A percentile compares a stretch with the other conserved stretches of the same genome.
Evolutionary conservation across 2,797 vertebrate genomes (phyloP).

Genomic region (Pseudocheirus occidentalis): DNA sequence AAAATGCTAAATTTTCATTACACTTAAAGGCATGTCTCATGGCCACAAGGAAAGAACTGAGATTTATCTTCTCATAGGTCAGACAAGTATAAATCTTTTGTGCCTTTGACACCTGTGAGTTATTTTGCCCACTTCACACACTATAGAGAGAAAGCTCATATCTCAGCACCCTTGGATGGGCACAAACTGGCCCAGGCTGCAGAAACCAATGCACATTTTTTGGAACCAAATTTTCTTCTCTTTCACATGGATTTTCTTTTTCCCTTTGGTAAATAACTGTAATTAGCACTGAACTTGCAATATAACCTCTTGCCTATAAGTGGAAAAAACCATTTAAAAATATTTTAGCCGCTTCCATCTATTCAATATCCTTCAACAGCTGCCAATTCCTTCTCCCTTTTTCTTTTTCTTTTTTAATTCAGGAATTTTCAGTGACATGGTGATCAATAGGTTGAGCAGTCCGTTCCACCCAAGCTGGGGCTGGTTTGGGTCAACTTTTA

Average conservation of each 20-base stretch:
- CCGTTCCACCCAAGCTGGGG: background rate
- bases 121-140: constrained; percentile 79
- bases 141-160: constrained; percentile 76
- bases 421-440: background rate
- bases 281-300: constrained; percentile 78
- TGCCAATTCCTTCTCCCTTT: background rate
- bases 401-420: background rate
- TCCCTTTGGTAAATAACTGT: constrained; percentile 76
- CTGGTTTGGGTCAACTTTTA: background rate
- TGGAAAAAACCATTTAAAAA: constrained; percentile 66
- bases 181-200: constrained; percentile 52
- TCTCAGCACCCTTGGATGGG: constrained; percentile 68
- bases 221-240: constrained; percentile 76
- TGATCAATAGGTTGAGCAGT: background rate
- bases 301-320: constrained; percentile 67
- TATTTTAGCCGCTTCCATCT: constrained; percentile 67
- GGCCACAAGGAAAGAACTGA: constrained; percentile 70
- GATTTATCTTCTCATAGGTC: constrained; percentile 82
- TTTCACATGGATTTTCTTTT: constrained; percentile 65
- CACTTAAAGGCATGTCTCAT: constrained; percentile 65
- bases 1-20: constrained; percentile 75
- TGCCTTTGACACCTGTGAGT: constrained; percentile 84
- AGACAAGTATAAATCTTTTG: constrained; percentile 82
- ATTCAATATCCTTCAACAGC: background rate
- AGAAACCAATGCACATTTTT: constrained; percentile 7